Evolutionary conservation across 2,113 vertebrate species (phyloP).

Genomic region (Neomonachus schauinslandi): DNA sequence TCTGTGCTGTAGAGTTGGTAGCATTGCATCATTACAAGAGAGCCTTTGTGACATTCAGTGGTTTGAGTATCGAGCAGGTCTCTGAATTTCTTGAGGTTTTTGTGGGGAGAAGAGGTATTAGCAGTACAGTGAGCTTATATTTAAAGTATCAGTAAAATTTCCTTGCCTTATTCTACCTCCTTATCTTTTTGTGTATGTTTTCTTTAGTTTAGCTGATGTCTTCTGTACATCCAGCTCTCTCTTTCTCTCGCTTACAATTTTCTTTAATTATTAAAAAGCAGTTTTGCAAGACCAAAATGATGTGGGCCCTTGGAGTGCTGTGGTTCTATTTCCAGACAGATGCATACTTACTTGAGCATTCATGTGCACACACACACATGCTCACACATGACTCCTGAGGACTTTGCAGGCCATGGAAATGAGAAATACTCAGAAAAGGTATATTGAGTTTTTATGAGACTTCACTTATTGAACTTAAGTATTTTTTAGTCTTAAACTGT

Average conservation of each 20-base stretch:
- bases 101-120: constrained; percentile 17
- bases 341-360: background rate
- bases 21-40: background rate
- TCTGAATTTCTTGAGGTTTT: constrained; percentile 57
- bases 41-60: background rate
- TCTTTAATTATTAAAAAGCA: background rate
- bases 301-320: background rate
- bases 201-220: background rate
- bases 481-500: background rate
- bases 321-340: background rate
- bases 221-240: background rate
- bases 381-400: background rate
- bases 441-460: background rate
- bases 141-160: background rate
- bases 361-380: accelerated
- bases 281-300: background rate
- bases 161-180: background rate
- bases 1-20: background rate
- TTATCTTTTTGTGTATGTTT: background rate
- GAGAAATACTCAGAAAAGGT: background rate
- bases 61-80: background rate
- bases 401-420: background rate
- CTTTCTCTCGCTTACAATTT: background rate
- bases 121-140: background rate
- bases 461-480: background rate